Evolutionary conservation across 2,888 invertebrate species (phyloP).

Genomic region (Meiosimyza decipiens): DNA sequence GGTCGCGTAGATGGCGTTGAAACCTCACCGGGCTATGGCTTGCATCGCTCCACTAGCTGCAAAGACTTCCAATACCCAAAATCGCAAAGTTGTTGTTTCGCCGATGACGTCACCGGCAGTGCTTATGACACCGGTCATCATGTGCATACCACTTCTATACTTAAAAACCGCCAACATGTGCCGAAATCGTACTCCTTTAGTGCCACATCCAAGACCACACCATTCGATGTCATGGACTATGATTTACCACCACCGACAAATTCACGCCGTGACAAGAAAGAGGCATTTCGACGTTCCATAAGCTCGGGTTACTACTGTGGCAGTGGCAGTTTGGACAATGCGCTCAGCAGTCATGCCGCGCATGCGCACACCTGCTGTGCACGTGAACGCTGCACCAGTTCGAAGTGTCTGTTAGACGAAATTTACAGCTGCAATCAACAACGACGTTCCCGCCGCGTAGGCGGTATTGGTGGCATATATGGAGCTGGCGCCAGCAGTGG

Average conservation of each 20-base stretch:
- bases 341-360: slow-evolving; percentile 41
- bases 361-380: slow-evolving; percentile 60
- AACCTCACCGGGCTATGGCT: slow-evolving; percentile 51
- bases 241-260: slow-evolving; percentile 59
- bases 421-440: slow-evolving; percentile 55
- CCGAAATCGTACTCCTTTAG: slow-evolving; percentile 67
- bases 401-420: slow-evolving; percentile 63
- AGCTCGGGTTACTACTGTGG: slow-evolving; percentile 53
- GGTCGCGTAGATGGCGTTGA: slow-evolving; percentile 26
- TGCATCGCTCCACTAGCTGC: slow-evolving; percentile 64
- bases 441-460: slow-evolving; percentile 49
- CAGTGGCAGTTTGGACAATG: slow-evolving; percentile 57
- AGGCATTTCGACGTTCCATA: slow-evolving; percentile 61
- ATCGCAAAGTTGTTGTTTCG: slow-evolving; percentile 66
- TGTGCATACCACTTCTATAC: slow-evolving; percentile 54
- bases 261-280: slow-evolving; percentile 60
- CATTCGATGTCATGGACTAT: slow-evolving; percentile 66
- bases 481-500: slow-evolving; percentile 54
- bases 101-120: slow-evolving; percentile 52
- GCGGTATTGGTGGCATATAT: slow-evolving; percentile 48
- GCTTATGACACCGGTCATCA: slow-evolving; percentile 33
- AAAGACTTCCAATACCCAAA: slow-evolving; percentile 66
- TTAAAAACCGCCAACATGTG: slow-evolving; percentile 60
- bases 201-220: slow-evolving; percentile 62
- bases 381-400: slow-evolving; percentile 63